Base-by-base conservation (phyloP, 2,113 vertebrate species). In the Anguilla rostrata region DNA sequence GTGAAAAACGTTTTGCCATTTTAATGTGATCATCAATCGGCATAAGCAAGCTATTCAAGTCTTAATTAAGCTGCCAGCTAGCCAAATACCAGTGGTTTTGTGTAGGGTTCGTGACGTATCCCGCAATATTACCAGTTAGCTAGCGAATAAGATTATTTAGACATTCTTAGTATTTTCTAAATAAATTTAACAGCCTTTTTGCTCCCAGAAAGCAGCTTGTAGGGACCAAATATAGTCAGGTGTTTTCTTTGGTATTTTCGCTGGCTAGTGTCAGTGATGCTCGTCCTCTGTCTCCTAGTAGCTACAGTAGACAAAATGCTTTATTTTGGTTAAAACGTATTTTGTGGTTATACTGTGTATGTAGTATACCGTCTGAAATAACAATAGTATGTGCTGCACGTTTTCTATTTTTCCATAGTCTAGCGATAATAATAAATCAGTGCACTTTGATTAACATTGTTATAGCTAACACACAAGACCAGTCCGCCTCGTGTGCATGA, bases 21-120 rank as follows among this genome's bases (percentile, higher is more conserved):
- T n/a, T 29, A 66, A 66, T 5, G 60, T 66, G 18, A 66, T 75
- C 11, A 6, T 75, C 11, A 29, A 34, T 29, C 9, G 71, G 9
- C 26, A 75, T 34, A 75, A 75, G 71, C 26, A 75, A 34, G 71
- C 26, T 34, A 75, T 75, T 34, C 20, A 34, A 75, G 29, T 75
- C 71, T 75, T n/a, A n/a, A 75, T 75, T 34, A 75, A 14, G 26
- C n/a, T 34, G 60, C 7, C 60, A 26, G 71, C 71, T 75, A 75
- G n/a, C n/a, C 60, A 11, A 75, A 26, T 75, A 11, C n/a, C n/a
- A 29, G n/a, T 75, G 11, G 26, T 34, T 29, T 75, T 75, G 71
- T 75, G 71, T n/a, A n/a, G 71, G 71, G 71, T n/a, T 34, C 71
- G n/a, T 75, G n/a, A 75, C 71, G 71, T 75, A 75, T 75, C 71